Evolutionary conservation across 2,797 vertebrate species (phyloP).

Genomic region (Microtus agrestis): DNA sequence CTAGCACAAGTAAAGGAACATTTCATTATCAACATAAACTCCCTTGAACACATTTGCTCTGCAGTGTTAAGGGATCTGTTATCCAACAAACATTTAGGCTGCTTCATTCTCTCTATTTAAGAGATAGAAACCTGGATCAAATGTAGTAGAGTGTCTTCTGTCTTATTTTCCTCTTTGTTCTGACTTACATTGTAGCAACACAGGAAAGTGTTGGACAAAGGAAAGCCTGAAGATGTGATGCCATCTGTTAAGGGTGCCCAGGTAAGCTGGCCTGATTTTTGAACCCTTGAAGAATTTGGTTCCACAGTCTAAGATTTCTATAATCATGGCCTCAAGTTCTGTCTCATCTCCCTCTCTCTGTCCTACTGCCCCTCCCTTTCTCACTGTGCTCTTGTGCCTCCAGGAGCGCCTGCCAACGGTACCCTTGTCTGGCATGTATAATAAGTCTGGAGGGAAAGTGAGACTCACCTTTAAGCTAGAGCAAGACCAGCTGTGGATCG

Average conservation of each 20-base stretch:
- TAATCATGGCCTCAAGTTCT: fast-evolving
- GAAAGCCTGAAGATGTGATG: conserved; percentile 99
- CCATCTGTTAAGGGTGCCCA: conserved; percentile 96
- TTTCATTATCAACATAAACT: background rate
- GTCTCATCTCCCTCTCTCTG: background rate
- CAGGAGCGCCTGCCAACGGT: conserved; percentile 98
- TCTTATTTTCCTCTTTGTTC: conserved; percentile 63
- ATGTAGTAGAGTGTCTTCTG: background rate
- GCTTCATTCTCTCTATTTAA: background rate
- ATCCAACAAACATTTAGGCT: background rate
- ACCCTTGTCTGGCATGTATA: conserved; percentile 99
- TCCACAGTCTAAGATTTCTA: background rate
- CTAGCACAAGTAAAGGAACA: no score
- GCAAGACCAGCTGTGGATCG: conserved; percentile 99
- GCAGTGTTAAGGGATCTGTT: no score
- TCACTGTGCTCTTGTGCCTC: conserved; percentile 49
- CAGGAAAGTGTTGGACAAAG: conserved; percentile 99
- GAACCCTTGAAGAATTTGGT: background rate
- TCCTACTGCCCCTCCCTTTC: background rate
- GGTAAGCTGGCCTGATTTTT: conserved; percentile 87
- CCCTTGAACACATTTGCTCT: background rate
- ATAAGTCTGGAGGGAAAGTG: conserved; percentile 99
- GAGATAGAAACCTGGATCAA: background rate
- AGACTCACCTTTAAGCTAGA: conserved; percentile 99
- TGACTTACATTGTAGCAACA: conserved; percentile 93